Conservation (phyloP, 2,888 invertebrate genomes). For the Anaspis maculata region DNA sequence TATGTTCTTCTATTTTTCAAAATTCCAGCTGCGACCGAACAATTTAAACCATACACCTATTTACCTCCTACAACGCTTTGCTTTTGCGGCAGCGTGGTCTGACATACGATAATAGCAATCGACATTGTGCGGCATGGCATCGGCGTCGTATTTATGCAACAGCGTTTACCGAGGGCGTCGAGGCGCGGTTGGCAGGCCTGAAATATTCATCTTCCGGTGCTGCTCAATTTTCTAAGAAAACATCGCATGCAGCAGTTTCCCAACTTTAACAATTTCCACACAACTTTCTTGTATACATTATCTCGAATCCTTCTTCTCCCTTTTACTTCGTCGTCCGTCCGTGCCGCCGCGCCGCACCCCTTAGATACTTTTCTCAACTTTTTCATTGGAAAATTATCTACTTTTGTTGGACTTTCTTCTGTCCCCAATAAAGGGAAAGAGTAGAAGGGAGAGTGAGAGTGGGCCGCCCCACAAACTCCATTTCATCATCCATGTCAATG, state of each 20-base stretch:
- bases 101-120: too few relatives aligned
- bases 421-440: too few relatives aligned
- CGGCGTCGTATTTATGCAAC: conserved; percentile 22
- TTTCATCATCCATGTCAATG: too few relatives aligned
- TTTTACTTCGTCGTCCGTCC: conserved; percentile 5
- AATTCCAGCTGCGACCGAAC: too few relatives aligned
- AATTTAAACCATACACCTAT: too few relatives aligned
- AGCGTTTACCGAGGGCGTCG: conserved; percentile 23
- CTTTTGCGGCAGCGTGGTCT: too few relatives aligned
- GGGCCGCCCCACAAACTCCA: too few relatives aligned
- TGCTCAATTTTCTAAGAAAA: conserved; percentile 33
- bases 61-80: too few relatives aligned
- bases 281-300: conserved; percentile 30
- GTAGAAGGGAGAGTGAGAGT: too few relatives aligned
- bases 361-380: conserved; percentile 12
- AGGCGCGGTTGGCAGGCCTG: conserved; percentile 26
- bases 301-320: conserved; percentile 16
- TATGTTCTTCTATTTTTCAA: too few relatives aligned
- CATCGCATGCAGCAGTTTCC: conserved; percentile 33
- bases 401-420: conserved; percentile 14
- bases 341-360: too few relatives aligned
- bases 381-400: conserved; percentile 17
- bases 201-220: conserved; percentile 33
- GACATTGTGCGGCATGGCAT: too few relatives aligned
- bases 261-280: conserved; percentile 33